A percentile compares a stretch with the other conserved stretches of the same genome.
These are phyloP conservation scores for Dioctria linearis DNA, from an alignment of 2,888 invertebrate genomes.

Conservation along the genomic window DNA sequence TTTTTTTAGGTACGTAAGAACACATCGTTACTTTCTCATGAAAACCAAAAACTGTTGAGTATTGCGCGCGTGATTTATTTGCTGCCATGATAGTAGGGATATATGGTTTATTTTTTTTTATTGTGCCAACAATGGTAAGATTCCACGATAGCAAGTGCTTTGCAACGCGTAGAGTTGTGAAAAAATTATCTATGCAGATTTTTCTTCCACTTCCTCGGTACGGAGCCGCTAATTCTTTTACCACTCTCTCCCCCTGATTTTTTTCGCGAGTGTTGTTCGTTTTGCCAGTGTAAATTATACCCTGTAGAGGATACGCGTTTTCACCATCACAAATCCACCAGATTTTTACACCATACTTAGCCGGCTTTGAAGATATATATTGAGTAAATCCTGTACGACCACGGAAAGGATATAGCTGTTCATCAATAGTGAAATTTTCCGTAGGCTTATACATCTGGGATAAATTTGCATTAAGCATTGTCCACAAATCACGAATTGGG, in stretches of 20 bases:
- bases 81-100: conserved; percentile 18
- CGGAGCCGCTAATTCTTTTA: neutral
- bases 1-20: conserved; percentile 58
- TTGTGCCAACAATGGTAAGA: neutral
- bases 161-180: neutral
- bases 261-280: neutral
- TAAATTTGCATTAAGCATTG: conserved; percentile 64
- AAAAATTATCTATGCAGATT: too few species aligned
- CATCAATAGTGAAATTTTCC: conserved; percentile 63
- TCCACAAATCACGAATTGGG: conserved; percentile 60
- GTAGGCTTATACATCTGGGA: conserved; percentile 60
- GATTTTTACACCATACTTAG: conserved; percentile 61
- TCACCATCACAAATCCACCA: conserved; percentile 63
- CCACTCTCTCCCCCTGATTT: conserved; percentile 24
- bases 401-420: conserved; percentile 63
- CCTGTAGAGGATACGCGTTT: conserved; percentile 61
- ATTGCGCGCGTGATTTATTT: conserved; percentile 53
- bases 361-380: conserved; percentile 59
- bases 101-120: neutral
- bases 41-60: conserved; percentile 59
- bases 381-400: conserved; percentile 62
- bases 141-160: conserved; percentile 20
- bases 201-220: too few species aligned
- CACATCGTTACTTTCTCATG: conserved; percentile 54
- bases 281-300: conserved; percentile 13